Percentiles rank a stretch among this genome's conserved stretches.
phyloP scores from a whole-genome alignment of 2,113 vertebrate genomes.

The Dermatemys mawii region DNA sequence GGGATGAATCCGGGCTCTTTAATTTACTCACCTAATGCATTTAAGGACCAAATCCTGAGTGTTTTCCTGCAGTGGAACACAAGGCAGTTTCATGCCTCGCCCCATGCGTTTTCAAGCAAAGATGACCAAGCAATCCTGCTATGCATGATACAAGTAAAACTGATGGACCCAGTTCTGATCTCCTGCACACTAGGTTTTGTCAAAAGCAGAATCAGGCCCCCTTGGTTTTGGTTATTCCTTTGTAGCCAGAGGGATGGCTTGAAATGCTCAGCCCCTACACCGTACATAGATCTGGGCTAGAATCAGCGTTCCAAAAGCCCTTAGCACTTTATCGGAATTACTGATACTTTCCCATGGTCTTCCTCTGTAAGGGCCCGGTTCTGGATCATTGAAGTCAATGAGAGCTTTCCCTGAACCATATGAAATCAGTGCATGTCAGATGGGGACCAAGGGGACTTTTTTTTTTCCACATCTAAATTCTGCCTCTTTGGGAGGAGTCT shows the following conservation, averaged over 20 bases:
- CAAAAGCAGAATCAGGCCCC: not conserved
- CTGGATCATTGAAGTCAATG: not conserved
- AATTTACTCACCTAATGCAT: not conserved
- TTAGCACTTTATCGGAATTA: not conserved
- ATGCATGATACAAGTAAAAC: not conserved
- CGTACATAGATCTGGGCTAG: not conserved
- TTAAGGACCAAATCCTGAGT: not conserved
- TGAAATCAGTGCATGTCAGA: not conserved
- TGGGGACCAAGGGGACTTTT: not conserved
- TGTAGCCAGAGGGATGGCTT: not conserved
- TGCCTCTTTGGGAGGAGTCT: not conserved
- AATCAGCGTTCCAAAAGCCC: not conserved
- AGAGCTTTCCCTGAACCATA: not conserved
- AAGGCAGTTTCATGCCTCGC: not conserved
- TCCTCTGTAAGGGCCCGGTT: not conserved
- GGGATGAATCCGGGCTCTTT: not conserved
- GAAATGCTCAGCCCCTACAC: not conserved
- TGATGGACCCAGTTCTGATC: not conserved
- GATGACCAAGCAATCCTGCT: not conserved
- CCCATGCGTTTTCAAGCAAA: not conserved
- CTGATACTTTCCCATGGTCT: not conserved
- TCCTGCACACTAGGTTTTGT: not conserved
- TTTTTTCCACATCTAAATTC: not conserved
- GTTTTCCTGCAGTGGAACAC: not conserved
- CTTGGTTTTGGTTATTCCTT: not conserved